A percentile compares a stretch with the other conserved stretches of the same genome.
Conservation (phyloP, 1,140 invertebrate genomes). For the Kradibia gibbosae region DNA sequence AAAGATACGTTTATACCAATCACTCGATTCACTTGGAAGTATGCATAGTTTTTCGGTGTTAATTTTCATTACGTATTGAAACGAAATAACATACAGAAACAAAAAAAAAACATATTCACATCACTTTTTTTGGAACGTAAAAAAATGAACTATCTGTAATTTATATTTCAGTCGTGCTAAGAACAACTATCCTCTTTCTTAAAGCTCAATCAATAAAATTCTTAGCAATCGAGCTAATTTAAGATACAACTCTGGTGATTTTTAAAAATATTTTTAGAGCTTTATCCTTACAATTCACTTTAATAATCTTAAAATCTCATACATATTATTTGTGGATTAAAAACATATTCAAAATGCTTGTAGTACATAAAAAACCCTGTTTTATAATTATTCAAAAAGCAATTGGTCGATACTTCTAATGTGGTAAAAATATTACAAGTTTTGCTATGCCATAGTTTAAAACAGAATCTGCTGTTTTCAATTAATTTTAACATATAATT, state of each 20-base stretch:
- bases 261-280: slow-evolving; percentile 21
- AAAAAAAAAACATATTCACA: slow-evolving; percentile 25
- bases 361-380: not conserved
- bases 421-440: not conserved
- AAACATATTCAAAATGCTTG: not conserved
- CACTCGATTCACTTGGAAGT: slow-evolving; percentile 43
- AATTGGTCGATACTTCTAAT: not conserved
- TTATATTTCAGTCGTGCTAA: slow-evolving; percentile 30
- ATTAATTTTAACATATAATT: not conserved
- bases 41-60: slow-evolving; percentile 25
- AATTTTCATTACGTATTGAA: not conserved
- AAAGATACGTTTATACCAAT: slow-evolving; percentile 16
- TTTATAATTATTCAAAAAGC: slow-evolving; percentile 1
- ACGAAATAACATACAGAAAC: slow-evolving; percentile 14
- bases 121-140: slow-evolving; percentile 40
- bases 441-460: not conserved
- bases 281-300: not conserved
- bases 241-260: slow-evolving; percentile 21
- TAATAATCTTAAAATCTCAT: not conserved
- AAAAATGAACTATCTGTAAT: not conserved
- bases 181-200: slow-evolving; percentile 22
- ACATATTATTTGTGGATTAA: not conserved
- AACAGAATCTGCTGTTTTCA: not conserved
- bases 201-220: slow-evolving; percentile 23
- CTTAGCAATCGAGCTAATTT: not conserved